Evolutionary conservation across 1,140 invertebrate species (phyloP).

Genomic region (Eueides isabella): DNA sequence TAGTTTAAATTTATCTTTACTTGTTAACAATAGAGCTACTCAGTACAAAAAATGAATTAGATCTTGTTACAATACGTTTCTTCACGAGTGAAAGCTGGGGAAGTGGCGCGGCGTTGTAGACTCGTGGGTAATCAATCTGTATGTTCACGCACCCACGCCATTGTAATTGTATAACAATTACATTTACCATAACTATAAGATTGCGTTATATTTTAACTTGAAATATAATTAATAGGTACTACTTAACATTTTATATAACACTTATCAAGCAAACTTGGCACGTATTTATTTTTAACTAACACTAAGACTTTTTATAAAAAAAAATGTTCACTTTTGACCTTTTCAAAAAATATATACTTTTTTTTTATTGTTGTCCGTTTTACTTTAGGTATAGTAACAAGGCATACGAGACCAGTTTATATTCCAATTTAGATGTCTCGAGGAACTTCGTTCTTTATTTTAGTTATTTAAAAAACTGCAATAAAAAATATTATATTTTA

Average conservation of each 20-base stretch:
- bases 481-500: too few species aligned
- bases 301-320: too few species aligned
- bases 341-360: too few species aligned
- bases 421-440: too few species aligned
- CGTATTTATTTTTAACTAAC: background rate
- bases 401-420: too few species aligned
- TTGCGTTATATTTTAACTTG: background rate
- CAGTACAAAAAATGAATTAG: constrained; percentile 19
- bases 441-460: too few species aligned
- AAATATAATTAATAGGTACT: background rate
- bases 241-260: background rate
- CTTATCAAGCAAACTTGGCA: background rate
- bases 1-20: background rate
- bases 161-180: constrained; percentile 50
- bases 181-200: constrained; percentile 18
- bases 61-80: constrained; percentile 32
- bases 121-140: constrained; percentile 35
- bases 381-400: too few species aligned
- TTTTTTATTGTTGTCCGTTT: background rate
- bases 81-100: constrained; percentile 30
- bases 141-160: constrained; percentile 35
- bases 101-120: constrained; percentile 12
- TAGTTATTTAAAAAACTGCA: too few species aligned
- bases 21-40: constrained; percentile 16
- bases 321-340: too few species aligned